Evolutionary conservation across 2,113 vertebrate species (phyloP).

Genomic region (Puntigrus tetrazona): DNA sequence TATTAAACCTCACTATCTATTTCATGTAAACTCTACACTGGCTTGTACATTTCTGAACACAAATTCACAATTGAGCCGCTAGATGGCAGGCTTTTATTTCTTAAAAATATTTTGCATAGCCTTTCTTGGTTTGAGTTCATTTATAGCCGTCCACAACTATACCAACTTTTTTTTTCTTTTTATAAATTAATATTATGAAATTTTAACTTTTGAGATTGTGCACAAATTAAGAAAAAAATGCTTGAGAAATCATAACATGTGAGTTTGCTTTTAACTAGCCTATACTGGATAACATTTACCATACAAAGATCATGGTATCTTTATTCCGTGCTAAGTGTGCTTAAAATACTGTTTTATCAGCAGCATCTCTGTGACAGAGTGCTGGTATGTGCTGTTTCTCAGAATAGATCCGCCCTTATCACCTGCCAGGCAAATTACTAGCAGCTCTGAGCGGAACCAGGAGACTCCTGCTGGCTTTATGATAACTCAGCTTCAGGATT

Average conservation of each 20-base stretch:
- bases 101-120: neutral
- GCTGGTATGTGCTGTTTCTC: slow-evolving; percentile 38
- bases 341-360: slow-evolving; percentile 25
- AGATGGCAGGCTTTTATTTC: slow-evolving; percentile 49
- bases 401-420: slow-evolving; percentile 50
- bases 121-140: neutral
- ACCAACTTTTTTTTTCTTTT: neutral
- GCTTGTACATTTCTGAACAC: neutral
- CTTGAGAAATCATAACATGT: neutral
- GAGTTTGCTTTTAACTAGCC: neutral
- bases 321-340: slow-evolving; percentile 6
- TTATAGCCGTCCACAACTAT: neutral
- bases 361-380: neutral
- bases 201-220: neutral
- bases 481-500: neutral
- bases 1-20: neutral
- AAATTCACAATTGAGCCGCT: slow-evolving; percentile 20
- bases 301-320: neutral
- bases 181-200: neutral
- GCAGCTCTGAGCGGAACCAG: neutral
- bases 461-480: neutral
- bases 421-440: slow-evolving; percentile 19
- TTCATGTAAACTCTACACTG: neutral
- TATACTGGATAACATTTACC: neutral
- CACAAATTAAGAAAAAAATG: neutral